phyloP scores from a whole-genome alignment of 2,797 vertebrate genomes.

The Mormyrops boulengeri region DNA sequence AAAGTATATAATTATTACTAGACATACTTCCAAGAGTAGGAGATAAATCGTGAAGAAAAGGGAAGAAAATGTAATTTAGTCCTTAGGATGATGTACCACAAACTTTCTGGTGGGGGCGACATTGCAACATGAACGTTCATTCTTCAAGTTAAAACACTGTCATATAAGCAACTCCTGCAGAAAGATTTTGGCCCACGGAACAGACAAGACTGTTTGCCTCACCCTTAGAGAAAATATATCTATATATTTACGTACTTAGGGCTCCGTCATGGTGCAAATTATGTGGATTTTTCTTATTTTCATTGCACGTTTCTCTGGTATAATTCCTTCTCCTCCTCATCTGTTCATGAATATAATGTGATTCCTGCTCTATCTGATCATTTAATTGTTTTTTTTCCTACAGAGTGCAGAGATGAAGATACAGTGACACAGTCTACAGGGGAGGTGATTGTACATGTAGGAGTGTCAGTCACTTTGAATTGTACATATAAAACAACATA shows the following conservation, averaged over 20 bases:
- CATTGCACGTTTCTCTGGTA: neutral
- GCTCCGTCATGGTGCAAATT: neutral
- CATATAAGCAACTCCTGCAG: neutral
- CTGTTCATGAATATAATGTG: neutral
- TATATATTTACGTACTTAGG: neutral
- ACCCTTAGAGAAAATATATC: neutral
- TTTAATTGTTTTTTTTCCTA: neutral
- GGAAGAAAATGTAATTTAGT: neutral
- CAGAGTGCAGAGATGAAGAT: slow-evolving; percentile 25
- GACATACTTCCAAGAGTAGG: neutral
- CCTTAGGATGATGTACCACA: neutral
- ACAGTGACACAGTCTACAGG: slow-evolving; percentile 22
- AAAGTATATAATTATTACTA: neutral
- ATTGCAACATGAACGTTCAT: neutral
- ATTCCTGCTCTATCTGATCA: neutral
- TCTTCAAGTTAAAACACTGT: neutral
- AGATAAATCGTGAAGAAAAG: neutral
- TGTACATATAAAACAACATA: slow-evolving; percentile 29
- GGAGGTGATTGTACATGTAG: slow-evolving; percentile 24
- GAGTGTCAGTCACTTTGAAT: slow-evolving; percentile 25
- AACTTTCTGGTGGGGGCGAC: neutral
- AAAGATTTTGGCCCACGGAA: neutral
- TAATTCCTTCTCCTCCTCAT: neutral
- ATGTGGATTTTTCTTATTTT: neutral
- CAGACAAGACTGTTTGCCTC: neutral